phyloP scores from a whole-genome alignment of 2,113 vertebrate species.

The Macaca mulatta region DNA sequence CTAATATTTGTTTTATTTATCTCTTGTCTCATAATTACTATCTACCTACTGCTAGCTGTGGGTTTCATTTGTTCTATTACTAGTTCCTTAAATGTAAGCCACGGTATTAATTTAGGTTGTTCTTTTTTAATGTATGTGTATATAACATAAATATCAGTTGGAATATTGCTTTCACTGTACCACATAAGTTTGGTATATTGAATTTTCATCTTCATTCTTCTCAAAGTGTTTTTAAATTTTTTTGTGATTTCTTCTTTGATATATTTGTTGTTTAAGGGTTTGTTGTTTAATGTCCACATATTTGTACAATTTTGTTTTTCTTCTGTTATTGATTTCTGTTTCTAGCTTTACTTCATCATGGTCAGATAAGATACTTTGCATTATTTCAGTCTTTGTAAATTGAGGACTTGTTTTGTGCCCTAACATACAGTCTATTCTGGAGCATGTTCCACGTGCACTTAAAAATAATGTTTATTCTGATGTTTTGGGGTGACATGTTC shows the following conservation, averaged over 20 bases:
- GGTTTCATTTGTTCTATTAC: background rate
- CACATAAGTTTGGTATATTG: background rate
- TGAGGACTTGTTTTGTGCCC: background rate
- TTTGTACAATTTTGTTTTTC: background rate
- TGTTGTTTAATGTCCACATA: background rate
- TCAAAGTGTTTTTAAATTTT: background rate
- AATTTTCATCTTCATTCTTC: background rate
- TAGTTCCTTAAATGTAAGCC: background rate
- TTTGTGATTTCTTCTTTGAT: background rate
- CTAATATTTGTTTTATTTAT: background rate
- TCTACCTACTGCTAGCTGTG: background rate
- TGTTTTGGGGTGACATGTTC: background rate
- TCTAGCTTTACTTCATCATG: background rate
- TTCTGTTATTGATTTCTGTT: background rate
- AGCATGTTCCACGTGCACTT: background rate
- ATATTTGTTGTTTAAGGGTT: background rate
- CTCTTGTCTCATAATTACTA: background rate
- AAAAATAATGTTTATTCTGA: background rate
- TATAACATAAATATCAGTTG: background rate
- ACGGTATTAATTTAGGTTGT: background rate
- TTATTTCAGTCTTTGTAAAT: background rate
- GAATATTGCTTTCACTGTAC: background rate
- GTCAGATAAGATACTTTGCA: background rate
- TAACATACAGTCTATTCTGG: background rate
- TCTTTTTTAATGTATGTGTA: background rate